phyloP scores from a whole-genome alignment of 2,888 invertebrate genomes.

The Orthosia incerta region DNA sequence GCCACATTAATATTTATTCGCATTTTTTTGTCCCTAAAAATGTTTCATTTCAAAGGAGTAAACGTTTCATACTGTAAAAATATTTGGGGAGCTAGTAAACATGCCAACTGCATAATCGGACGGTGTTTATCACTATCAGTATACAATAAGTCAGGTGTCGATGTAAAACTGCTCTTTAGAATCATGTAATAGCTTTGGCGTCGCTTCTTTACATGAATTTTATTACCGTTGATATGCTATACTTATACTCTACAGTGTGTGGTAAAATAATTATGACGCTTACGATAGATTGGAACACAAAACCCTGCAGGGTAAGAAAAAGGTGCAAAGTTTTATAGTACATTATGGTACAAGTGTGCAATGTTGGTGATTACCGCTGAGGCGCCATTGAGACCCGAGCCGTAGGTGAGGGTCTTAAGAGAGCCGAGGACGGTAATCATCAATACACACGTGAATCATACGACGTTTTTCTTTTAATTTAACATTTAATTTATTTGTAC shows the following conservation, averaged over 20 bases:
- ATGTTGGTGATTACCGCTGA: too few species aligned
- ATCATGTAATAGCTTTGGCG: constrained; percentile 15
- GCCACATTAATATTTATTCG: constrained; percentile 79
- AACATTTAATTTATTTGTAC: too few species aligned
- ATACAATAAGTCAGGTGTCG: constrained; percentile 56
- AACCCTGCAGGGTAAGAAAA: background rate
- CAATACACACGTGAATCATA: too few species aligned
- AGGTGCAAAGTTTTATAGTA: background rate
- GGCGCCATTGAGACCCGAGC: too few species aligned
- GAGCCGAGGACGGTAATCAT: too few species aligned
- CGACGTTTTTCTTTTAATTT: too few species aligned
- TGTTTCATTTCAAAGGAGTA: constrained; percentile 47
- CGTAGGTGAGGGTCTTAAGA: too few species aligned
- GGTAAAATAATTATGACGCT: constrained; percentile 5
- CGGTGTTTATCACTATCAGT: constrained; percentile 48
- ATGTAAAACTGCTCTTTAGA: constrained; percentile 33
- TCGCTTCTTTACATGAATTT: constrained; percentile 16
- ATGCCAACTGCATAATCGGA: constrained; percentile 59
- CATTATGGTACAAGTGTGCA: too few species aligned
- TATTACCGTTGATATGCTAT: constrained; percentile 14
- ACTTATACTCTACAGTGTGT: background rate
- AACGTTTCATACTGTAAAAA: constrained; percentile 50
- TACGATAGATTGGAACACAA: background rate
- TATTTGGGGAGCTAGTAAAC: constrained; percentile 53
- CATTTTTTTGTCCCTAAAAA: constrained; percentile 74